These are phyloP conservation scores for Choloepus hoffmanni DNA, from an alignment of 2,113 vertebrate species.

Conservation along the genomic window DNA sequence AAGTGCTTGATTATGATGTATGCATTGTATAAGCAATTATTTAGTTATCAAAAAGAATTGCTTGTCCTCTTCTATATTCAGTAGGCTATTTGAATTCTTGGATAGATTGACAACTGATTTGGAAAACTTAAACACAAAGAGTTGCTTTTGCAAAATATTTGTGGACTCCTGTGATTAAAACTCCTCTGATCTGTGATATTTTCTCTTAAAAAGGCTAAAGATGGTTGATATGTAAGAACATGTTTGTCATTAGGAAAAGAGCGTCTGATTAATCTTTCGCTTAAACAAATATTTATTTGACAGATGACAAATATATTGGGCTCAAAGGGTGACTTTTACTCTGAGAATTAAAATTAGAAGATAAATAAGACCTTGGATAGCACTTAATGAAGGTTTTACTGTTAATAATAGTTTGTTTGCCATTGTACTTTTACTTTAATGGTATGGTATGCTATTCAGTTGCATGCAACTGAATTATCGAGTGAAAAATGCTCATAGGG, in stretches of 20 bases:
- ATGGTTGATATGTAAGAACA: not conserved
- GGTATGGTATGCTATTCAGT: not conserved
- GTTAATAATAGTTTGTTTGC: constrained; percentile 19
- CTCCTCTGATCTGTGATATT: not conserved
- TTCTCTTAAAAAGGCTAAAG: not conserved
- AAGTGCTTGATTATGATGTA: not conserved
- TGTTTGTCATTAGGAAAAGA: not conserved
- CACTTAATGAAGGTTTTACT: not conserved
- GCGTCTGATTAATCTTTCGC: not conserved
- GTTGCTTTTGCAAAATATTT: not conserved
- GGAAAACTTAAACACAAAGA: not conserved
- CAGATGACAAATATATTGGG: not conserved
- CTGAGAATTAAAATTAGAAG: not conserved
- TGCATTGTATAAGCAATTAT: not conserved
- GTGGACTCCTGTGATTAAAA: not conserved
- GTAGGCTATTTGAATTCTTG: not conserved
- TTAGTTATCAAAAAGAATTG: constrained; percentile 3
- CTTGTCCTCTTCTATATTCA: not conserved
- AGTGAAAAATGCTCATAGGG: not conserved
- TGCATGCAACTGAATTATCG: not conserved
- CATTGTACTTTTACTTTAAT: not conserved
- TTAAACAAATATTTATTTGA: not conserved
- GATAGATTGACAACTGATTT: not conserved
- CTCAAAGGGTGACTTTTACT: not conserved
- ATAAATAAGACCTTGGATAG: not conserved